Evolutionary conservation across 2,888 invertebrate genomes (phyloP), one percentile per base, ranked within the genome.

Genomic region (Diarsia rubi): DNA sequence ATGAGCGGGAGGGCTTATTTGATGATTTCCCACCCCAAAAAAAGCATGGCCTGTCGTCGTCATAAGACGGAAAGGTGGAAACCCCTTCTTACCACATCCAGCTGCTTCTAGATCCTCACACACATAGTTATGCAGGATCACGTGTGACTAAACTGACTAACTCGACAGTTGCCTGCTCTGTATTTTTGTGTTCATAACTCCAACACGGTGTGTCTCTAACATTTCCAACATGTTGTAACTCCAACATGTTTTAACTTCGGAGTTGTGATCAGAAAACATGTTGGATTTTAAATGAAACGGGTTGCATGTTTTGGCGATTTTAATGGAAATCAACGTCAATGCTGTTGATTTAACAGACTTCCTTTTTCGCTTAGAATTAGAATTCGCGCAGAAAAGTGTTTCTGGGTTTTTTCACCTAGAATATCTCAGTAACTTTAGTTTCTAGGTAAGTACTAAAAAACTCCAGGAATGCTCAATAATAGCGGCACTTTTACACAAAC

Each of bases 71-170:
- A n/a, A n/a, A n/a, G 14, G 4, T 45, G 5, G 2, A 24, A 24
- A 3, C 19, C 14, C 16, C 31, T 31, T 52, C n/a, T 9, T 4
- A 78, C 27, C 91, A 52, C 84, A 85, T 94, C 93, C 66, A 92
- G 90, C 52, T 11, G 0, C 6, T n/a, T 44, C 2, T 85, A 89
- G 4, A 63, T 87, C 87, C 27, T 0, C 21, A 52, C 68, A 80
- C 62, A 73, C 83, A 84, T 88, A 85, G 87, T 90, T 90, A 90
- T 90, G 90, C 90, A 74, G 14, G 78, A 82, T 83, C 90, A 90
- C 90, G 90, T 85, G 82, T 84, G 68, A 62, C 70, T 76, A 72
- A 78, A 79, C 79, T 70, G 70, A 78, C 85, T 71, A 65, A 49
- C 75, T 74, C 81, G 69, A 70, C 73, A 77, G 78, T 83, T 75